A percentile compares a stretch with the other conserved stretches of the same genome.
Evolutionary conservation across 2,888 invertebrate species (phyloP).

Genomic region (Mactromeris polynyma): DNA sequence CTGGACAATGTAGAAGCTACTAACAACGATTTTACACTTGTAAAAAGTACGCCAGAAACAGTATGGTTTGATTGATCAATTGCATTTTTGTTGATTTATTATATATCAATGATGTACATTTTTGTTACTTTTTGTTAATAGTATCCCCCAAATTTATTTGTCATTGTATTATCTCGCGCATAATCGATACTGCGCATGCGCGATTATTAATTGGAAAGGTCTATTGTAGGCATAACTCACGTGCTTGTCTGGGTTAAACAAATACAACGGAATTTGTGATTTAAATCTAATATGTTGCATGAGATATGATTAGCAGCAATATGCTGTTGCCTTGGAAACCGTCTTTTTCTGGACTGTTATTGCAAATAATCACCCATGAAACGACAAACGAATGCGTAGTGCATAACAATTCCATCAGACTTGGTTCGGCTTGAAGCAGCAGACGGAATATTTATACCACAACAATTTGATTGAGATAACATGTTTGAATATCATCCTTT

Average conservation of each 20-base stretch:
- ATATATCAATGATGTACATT: too few species aligned
- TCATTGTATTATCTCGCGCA: too few species aligned
- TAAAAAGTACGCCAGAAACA: too few species aligned
- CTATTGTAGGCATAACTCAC: background rate
- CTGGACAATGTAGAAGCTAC: too few species aligned
- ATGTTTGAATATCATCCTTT: background rate
- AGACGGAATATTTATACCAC: background rate
- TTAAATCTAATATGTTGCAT: background rate
- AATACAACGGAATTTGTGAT: background rate
- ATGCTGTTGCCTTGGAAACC: background rate
- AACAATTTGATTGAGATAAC: background rate
- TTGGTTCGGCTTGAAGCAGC: background rate
- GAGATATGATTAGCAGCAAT: background rate
- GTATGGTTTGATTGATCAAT: too few species aligned
- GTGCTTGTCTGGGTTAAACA: background rate
- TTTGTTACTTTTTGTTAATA: too few species aligned
- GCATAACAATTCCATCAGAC: conserved; percentile 2
- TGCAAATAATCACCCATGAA: background rate
- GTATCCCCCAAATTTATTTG: too few species aligned
- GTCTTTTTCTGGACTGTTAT: background rate
- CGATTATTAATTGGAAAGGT: too few species aligned
- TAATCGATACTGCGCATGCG: too few species aligned
- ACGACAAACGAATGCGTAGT: background rate
- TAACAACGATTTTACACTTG: too few species aligned
- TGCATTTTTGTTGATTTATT: too few species aligned